Evolutionary conservation across 2,888 invertebrate species (phyloP), one percentile per base, ranked within the genome.

Genomic region (Lepidonotus clava): DNA sequence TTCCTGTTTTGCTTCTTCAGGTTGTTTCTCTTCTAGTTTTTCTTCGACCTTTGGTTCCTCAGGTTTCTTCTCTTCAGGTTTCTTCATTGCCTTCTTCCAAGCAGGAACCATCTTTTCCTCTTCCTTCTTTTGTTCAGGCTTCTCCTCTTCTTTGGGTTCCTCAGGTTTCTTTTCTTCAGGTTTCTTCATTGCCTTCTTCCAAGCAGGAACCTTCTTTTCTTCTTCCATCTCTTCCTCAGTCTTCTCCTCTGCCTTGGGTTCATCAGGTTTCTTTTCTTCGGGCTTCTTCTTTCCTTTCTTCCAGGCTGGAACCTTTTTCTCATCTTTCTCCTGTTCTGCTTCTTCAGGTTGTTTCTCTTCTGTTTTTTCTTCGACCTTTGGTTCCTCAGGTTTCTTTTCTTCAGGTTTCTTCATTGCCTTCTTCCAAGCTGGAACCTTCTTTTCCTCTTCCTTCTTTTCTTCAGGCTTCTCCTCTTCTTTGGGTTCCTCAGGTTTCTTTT

Each of bases 401-500:
- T 80, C 51, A 32, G 80, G 24, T 28, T 80, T 80, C 80, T 80
- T 51, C 32, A 36, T 41, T 28, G 36, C 18, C 66, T 84, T 84
- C 38, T 66, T 66, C 41, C 40, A 40, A 40, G 66, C 80, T 5
- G 41, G 80, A 14, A 46, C 28, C 46, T 71, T 71, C 36, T 71
- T 34, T 34, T 83, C 83, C 24, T 84, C 67, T 14, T 61, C 84
- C 84, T 84, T 66, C 1, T 21, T 36, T 1, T 24, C 38, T 40
- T 66, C 84, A 0, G 53, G 56, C n/a, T 84, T 53, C 21, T 32
- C 11, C 66, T 84, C 66, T 11, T 8, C 24, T 66, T 84, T 36
- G 18, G 56, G 32, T 84, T 84, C 84, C 46, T 41, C 53, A 5
- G 83, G 83, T 34, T 83, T 83, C 8, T 14, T 14, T 34, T 83